Conservation (phyloP, 1,140 invertebrate genomes). For the Drosophila sturtevanti region DNA sequence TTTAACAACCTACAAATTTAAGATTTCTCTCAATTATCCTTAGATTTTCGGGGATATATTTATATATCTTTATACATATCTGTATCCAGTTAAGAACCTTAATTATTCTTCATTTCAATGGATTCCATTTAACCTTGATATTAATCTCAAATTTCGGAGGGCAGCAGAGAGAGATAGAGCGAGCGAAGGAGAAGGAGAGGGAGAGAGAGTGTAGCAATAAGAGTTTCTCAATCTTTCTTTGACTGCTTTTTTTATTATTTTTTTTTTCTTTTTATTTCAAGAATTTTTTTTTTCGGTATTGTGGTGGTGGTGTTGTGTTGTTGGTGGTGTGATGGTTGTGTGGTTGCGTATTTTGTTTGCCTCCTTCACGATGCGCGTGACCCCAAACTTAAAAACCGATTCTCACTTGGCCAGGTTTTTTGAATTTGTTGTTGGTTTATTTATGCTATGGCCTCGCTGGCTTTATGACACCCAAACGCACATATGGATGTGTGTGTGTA, state of each 20-base stretch:
- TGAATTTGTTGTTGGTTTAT: constrained; percentile 9
- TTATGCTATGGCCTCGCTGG: constrained; percentile 55
- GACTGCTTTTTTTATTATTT: constrained; percentile 6
- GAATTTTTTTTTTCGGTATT: constrained; percentile 44
- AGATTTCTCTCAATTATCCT: neutral
- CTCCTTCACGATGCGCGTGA: constrained; percentile 65
- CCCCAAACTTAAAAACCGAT: constrained; percentile 44
- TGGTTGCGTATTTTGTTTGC: constrained; percentile 43
- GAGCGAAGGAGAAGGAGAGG: too few species aligned
- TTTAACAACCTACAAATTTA: neutral
- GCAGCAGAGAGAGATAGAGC: too few species aligned
- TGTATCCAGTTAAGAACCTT: constrained; percentile 1
- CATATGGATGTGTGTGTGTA: neutral
- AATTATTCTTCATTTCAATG: neutral
- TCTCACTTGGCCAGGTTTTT: constrained; percentile 60
- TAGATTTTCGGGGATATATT: neutral
- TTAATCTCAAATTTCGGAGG: neutral
- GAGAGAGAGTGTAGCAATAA: neutral
- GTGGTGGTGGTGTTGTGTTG: constrained; percentile 4
- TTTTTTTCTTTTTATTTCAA: constrained; percentile 3
- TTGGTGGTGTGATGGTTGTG: neutral
- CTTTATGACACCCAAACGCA: constrained; percentile 67
- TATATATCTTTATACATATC: neutral
- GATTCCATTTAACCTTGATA: constrained; percentile 13
- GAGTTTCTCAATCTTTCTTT: constrained; percentile 19